A percentile compares a stretch with the other conserved stretches of the same genome.
These are phyloP conservation scores for Sialia sialis DNA, from an alignment of 2,113 vertebrate species.

Conservation along the genomic window DNA sequence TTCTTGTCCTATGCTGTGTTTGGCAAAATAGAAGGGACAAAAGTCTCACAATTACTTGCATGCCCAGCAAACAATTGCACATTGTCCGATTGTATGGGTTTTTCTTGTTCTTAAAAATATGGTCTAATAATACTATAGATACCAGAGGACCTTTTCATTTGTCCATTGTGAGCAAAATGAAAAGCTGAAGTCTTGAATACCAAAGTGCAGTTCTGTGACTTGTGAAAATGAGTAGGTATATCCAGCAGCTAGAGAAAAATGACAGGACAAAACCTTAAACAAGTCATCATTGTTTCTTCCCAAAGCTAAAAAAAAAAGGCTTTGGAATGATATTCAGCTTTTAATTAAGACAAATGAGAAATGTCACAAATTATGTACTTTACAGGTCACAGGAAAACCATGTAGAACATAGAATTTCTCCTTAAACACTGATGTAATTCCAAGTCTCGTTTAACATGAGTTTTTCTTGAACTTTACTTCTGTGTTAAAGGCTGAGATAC, in stretches of 20 bases:
- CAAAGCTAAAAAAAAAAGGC: not conserved
- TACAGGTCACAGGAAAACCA: not conserved
- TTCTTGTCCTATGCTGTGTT: not conserved
- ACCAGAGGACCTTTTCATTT: not conserved
- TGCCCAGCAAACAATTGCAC: not conserved
- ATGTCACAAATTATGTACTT: not conserved
- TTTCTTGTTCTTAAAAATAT: not conserved
- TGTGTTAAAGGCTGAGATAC: not conserved
- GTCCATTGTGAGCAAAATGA: not conserved
- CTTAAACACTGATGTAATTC: not conserved
- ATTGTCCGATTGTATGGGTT: not conserved
- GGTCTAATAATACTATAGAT: not conserved
- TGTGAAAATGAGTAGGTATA: not conserved
- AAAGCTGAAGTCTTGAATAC: not conserved
- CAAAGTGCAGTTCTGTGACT: not conserved
- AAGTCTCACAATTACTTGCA: not conserved
- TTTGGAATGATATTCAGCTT: not conserved
- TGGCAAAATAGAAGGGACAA: not conserved
- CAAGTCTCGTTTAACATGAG: not conserved
- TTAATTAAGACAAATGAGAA: slow-evolving; percentile 26
- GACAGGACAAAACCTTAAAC: not conserved
- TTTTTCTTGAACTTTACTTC: not conserved
- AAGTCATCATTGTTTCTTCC: not conserved
- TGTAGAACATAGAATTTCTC: not conserved
- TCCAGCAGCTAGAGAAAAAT: not conserved